phyloP scores from a whole-genome alignment of 2,113 vertebrate genomes.

The Psittacara wagleri region DNA sequence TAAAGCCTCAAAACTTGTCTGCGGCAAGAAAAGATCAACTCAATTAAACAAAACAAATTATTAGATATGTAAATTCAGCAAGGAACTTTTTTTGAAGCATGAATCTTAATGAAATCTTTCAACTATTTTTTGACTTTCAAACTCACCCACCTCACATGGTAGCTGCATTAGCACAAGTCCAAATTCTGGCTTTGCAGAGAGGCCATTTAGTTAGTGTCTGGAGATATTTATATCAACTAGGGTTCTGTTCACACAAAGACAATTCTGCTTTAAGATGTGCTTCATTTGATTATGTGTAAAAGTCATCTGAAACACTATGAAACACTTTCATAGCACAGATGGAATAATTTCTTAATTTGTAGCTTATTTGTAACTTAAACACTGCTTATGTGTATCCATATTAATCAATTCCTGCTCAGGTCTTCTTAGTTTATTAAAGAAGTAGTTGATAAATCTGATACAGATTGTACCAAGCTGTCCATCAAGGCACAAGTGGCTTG shows the following conservation, averaged over 20 bases:
- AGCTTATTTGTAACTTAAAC: conserved; percentile 17
- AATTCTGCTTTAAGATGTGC: not conserved
- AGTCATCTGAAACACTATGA: not conserved
- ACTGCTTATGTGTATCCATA: not conserved
- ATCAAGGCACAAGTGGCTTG: not conserved
- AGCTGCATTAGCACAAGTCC: not conserved
- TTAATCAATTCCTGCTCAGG: not conserved
- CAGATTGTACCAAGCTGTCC: not conserved
- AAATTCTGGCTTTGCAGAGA: not conserved
- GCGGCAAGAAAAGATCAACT: not conserved
- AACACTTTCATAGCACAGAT: not conserved
- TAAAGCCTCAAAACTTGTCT: not conserved
- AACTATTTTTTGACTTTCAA: not conserved
- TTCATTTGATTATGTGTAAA: not conserved
- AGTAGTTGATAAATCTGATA: not conserved
- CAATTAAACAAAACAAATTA: not conserved
- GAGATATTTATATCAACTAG: not conserved
- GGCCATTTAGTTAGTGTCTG: not conserved
- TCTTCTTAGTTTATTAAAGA: not conserved
- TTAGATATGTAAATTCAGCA: not conserved
- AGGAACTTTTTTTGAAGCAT: not conserved
- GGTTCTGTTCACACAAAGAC: not conserved
- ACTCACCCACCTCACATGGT: not conserved
- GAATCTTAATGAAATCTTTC: not conserved
- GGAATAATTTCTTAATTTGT: not conserved